phyloP scores from a whole-genome alignment of 2,113 vertebrate species.

The Ramphastos sulfuratus region DNA sequence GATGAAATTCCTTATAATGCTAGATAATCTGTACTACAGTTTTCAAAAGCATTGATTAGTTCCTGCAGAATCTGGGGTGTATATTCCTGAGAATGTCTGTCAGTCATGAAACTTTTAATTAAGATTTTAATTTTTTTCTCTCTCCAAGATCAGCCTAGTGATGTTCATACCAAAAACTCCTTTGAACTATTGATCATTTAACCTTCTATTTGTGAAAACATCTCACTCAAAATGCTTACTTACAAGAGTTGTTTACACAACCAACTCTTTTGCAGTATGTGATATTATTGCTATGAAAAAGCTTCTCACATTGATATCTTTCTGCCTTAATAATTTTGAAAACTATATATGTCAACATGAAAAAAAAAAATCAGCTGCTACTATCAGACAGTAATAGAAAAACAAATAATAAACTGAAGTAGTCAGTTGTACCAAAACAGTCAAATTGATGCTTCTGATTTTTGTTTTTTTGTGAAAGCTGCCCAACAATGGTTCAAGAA shows the following conservation, averaged over 20 bases:
- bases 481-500: not conserved
- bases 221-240: not conserved
- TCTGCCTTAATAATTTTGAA: not conserved
- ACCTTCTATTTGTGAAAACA: not conserved
- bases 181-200: not conserved
- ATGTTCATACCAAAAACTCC: not conserved
- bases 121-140: not conserved
- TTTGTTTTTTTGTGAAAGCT: not conserved
- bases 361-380: not conserved
- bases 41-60: not conserved
- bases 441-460: not conserved
- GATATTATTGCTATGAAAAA: not conserved
- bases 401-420: not conserved
- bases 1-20: not conserved
- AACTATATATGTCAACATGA: not conserved
- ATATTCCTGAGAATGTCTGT: not conserved
- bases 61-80: not conserved
- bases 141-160: not conserved
- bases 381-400: not conserved
- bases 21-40: not conserved
- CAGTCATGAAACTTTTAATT: not conserved
- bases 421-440: not conserved
- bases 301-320: not conserved
- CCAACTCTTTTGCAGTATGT: not conserved
- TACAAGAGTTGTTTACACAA: not conserved